Evolutionary conservation across 1,140 invertebrate species (phyloP).

Genomic region (Eurosta solidaginis): DNA sequence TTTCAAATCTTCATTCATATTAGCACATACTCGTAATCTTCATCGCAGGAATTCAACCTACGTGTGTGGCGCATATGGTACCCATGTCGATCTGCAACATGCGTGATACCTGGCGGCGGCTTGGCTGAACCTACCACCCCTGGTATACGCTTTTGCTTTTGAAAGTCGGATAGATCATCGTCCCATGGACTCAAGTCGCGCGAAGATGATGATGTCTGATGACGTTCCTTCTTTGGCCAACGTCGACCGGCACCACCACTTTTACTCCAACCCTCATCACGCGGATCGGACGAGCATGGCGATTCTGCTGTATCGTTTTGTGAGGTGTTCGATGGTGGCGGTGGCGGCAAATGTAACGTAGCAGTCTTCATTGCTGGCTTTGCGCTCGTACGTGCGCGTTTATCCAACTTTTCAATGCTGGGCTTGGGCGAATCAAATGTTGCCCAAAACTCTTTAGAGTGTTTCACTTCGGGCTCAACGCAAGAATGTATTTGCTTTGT

Average conservation of each 20-base stretch:
- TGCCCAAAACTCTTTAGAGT: conserved; percentile 52
- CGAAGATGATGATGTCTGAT: conserved; percentile 70
- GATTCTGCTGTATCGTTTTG: conserved; percentile 64
- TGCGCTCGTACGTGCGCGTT: conserved; percentile 32
- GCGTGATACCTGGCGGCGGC: background rate
- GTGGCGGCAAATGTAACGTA: conserved; percentile 45
- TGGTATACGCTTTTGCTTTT: conserved; percentile 41
- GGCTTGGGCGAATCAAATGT: conserved; percentile 57
- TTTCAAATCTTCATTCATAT: background rate
- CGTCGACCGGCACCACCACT: conserved; percentile 36
- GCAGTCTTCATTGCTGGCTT: conserved; percentile 16
- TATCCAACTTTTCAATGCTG: conserved; percentile 27
- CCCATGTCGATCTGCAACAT: conserved; percentile 46
- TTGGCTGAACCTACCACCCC: background rate
- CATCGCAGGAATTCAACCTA: conserved; percentile 60
- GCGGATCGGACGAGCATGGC: conserved; percentile 78
- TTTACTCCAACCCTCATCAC: conserved; percentile 63
- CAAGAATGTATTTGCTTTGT: conserved; percentile 47
- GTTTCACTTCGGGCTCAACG: conserved; percentile 29
- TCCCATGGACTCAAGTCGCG: conserved; percentile 75
- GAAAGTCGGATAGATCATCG: conserved; percentile 64
- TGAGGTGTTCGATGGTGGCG: conserved; percentile 54
- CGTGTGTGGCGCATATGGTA: conserved; percentile 56
- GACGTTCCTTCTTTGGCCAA: conserved; percentile 58
- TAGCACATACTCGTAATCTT: conserved; percentile 62